Base-by-base conservation (phyloP, 2,113 vertebrate species). In the Mohoua ochrocephala region DNA sequence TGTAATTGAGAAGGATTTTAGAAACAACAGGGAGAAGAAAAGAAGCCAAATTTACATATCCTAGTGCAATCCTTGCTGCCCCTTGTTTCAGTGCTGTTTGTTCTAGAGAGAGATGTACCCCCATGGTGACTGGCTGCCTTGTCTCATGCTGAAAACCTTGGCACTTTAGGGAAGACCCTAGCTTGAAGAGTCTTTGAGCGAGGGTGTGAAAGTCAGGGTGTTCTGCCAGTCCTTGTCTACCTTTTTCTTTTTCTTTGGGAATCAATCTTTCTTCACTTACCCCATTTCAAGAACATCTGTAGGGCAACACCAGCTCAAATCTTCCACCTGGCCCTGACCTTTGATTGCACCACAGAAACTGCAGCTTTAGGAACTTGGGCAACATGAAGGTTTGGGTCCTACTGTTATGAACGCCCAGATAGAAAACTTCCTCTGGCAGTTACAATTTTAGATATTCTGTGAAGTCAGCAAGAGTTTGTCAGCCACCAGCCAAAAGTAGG, bases 401-500 rank as follows among this genome's bases (percentile, higher is more conserved):
- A 30, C 13, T 78, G 42, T 78, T 84, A 37, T 3, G 91, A 94
- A 92, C 27, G 37, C 33, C 1, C 13, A 64, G 31, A 54, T 7
- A 33, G 61, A 76, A 94, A 76, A 33, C 30, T 59, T 79, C 13
- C 23, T 89, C 61, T 91, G 54, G 54, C 54, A 88, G 54, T n/a
- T 85, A 28, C 8, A 69, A 11, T 87, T 89, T 87, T 71, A 82
- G 53, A 39, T 91, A 53, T 59, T 91, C 44, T 69, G 73, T 89
- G 70, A 91, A 94, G 54, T 89, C 89, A 85, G 91, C 69, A 89
- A 83, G 87, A 68, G 28, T 73, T 77, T 91, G 31, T 73, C 89
- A 93, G 53, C 31, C 45, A 68, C 31, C n/a, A 81, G 73, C 61
- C 53, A 91, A 78, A 93, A 79, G 64, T 8, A 87, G 60, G 27